These are phyloP conservation scores for Lasioglossum villosulum DNA, from an alignment of 2,888 invertebrate genomes.

Conservation along the genomic window DNA sequence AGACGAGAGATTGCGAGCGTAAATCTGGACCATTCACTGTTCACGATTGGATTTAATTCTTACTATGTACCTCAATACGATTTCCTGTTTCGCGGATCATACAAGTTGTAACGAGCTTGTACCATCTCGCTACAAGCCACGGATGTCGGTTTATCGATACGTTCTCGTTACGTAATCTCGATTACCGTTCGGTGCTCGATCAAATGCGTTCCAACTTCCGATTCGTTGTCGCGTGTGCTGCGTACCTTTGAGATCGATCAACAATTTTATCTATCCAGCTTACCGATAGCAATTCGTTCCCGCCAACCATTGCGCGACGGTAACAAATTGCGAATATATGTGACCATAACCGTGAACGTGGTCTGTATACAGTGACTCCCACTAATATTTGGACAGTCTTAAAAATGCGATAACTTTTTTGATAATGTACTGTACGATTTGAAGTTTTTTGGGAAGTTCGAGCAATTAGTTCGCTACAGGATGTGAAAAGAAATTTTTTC, in stretches of 20 bases:
- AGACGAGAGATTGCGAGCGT: not conserved
- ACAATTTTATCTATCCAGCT: not conserved
- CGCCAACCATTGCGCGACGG: no score
- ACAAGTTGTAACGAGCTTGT: not conserved
- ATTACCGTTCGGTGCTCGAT: not conserved
- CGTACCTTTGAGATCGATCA: not conserved
- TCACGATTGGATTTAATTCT: not conserved
- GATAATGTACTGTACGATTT: no score
- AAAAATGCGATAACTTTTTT: no score
- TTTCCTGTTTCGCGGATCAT: not conserved
- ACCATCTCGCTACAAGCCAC: not conserved
- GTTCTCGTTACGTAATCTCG: not conserved
- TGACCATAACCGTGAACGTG: no score
- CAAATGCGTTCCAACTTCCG: not conserved
- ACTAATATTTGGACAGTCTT: no score
- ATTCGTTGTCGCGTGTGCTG: not conserved
- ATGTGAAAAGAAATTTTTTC: no score
- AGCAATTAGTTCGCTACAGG: no score
- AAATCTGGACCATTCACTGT: not conserved
- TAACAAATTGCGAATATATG: no score
- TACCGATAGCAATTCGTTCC: not conserved
- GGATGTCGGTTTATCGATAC: not conserved
- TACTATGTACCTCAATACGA: not conserved
- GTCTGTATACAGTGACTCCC: no score
- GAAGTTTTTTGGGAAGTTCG: no score